Conservation (phyloP, 2,797 vertebrate genomes). For the Premnoplex brunnescens region DNA sequence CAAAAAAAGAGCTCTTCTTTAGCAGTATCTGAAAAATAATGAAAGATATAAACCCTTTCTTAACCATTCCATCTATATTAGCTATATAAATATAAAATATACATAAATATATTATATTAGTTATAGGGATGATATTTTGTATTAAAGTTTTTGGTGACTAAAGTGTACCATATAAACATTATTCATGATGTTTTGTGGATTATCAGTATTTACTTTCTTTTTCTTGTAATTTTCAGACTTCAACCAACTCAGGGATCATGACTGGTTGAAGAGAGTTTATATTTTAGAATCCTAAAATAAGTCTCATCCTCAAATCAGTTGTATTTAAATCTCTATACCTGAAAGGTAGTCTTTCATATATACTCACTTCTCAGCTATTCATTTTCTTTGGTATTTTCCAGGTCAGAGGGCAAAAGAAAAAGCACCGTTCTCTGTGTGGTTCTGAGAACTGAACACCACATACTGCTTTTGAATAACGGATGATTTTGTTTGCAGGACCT, state of each 20-base stretch:
- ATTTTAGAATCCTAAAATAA: background rate
- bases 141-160: background rate
- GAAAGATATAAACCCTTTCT: background rate
- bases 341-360: background rate
- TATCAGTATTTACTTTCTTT: background rate
- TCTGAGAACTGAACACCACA: conserved; percentile 12
- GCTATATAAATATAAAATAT: background rate
- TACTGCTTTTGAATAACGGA: conserved; percentile 51
- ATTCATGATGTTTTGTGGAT: background rate
- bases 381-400: conserved; percentile 44
- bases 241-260: background rate
- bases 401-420: conserved; percentile 30
- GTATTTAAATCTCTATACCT: background rate
- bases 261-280: background rate
- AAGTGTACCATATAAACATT: background rate
- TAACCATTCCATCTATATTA: background rate
- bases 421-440: background rate
- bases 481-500: conserved; percentile 46
- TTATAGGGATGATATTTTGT: background rate
- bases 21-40: background rate
- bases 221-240: background rate
- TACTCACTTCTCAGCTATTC: background rate
- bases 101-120: background rate
- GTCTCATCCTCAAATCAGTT: background rate
- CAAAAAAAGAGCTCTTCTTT: background rate